phyloP scores from a whole-genome alignment of 2,797 vertebrate species.

The Emys orbicularis region DNA sequence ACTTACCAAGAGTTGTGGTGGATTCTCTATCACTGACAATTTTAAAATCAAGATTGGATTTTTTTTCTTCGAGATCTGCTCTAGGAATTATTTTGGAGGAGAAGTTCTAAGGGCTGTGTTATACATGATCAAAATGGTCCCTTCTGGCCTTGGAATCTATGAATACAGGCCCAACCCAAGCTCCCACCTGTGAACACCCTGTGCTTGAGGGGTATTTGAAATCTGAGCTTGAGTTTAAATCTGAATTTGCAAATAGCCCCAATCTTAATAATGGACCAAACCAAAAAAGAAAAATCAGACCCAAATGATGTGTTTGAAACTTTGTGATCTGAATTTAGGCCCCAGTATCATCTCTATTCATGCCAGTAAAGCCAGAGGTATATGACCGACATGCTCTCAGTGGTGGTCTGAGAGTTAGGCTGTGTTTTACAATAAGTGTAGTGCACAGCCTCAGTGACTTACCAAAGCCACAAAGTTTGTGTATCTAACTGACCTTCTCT shows the following conservation, averaged over 20 bases:
- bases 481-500: constrained; percentile 22
- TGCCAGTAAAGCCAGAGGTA: neutral
- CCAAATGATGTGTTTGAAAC: neutral
- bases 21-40: neutral
- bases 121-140: neutral
- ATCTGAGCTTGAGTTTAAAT: neutral
- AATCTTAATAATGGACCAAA: neutral
- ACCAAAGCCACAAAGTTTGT: neutral
- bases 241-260: neutral
- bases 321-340: constrained; percentile 6
- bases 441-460: neutral
- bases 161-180: neutral
- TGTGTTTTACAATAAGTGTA: neutral
- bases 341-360: constrained; percentile 26
- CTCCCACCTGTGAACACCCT: neutral
- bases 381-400: neutral
- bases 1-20: neutral
- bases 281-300: neutral
- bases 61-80: neutral
- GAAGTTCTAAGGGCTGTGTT: neutral
- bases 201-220: neutral
- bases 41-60: neutral
- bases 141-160: neutral
- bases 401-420: neutral
- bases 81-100: neutral